These are phyloP conservation scores for Oryzias woworae DNA, from an alignment of 2,113 vertebrate species.

Conservation along the genomic window DNA sequence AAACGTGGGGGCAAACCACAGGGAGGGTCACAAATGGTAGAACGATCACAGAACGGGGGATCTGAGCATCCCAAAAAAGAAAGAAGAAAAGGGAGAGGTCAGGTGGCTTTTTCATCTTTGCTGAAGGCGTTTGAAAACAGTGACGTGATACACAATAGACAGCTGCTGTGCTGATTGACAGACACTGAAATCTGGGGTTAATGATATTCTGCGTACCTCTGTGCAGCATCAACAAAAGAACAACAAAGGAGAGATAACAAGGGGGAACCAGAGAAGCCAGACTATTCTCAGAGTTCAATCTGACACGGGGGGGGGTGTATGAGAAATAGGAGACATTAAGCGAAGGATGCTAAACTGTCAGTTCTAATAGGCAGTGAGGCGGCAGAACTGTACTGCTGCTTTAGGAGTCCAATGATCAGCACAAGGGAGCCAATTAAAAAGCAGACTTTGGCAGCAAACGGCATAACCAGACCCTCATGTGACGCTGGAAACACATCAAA, in stretches of 20 bases:
- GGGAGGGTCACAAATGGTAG: conserved; percentile 75
- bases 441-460: conserved; percentile 69
- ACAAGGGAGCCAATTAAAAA: conserved; percentile 79
- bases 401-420: conserved; percentile 71
- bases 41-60: conserved; percentile 70
- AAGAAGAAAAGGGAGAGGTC: conserved; percentile 54
- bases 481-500: conserved; percentile 67
- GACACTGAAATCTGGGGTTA: conserved; percentile 30
- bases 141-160: conserved; percentile 57
- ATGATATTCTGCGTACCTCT: conserved; percentile 43
- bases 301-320: conserved; percentile 26
- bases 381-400: conserved; percentile 47
- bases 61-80: conserved; percentile 37
- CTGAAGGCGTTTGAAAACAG: conserved; percentile 53
- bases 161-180: conserved; percentile 66
- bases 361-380: conserved; percentile 70
- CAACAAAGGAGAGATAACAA: conserved; percentile 41
- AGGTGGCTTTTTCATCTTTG: conserved; percentile 76
- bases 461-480: conserved; percentile 62
- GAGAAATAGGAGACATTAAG: conserved; percentile 60
- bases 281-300: conserved; percentile 17
- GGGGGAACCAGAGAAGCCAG: conserved; percentile 13
- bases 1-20: conserved; percentile 64
- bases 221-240: conserved; percentile 39
- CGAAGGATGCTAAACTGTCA: conserved; percentile 73